Conservation (phyloP, 2,113 vertebrate species). For the Gadus chalcogrammus region DNA sequence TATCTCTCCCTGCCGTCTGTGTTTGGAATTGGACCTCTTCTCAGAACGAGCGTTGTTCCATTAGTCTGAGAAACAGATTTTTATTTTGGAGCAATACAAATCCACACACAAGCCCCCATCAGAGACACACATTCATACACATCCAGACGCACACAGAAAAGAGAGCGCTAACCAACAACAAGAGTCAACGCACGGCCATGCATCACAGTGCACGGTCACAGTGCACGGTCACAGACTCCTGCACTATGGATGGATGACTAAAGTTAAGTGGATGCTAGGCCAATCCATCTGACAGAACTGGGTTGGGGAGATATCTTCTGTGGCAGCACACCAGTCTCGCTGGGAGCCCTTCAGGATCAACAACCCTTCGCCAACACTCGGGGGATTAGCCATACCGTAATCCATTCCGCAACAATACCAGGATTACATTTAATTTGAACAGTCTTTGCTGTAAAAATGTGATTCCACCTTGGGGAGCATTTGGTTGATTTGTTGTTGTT, state of each 20-base stretch:
- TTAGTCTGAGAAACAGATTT: conserved; percentile 1
- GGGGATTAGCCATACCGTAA: no score
- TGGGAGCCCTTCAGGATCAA: no score
- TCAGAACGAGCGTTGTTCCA: not conserved
- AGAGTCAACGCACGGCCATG: conserved; percentile 30
- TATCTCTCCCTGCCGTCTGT: not conserved
- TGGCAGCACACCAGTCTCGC: not conserved
- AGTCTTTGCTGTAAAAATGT: no score
- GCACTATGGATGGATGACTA: conserved; percentile 50
- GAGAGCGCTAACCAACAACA: not conserved
- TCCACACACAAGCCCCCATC: conserved; percentile 14
- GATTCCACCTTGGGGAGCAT: no score
- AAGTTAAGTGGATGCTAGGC: conserved; percentile 48
- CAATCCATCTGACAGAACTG: conserved; percentile 66
- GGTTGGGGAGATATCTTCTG: conserved; percentile 60
- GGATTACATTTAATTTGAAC: no score
- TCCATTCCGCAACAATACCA: no score
- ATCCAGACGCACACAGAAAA: conserved; percentile 8
- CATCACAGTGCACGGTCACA: conserved; percentile 54
- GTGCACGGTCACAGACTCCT: conserved; percentile 39
- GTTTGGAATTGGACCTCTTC: not conserved
- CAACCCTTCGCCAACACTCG: no score
- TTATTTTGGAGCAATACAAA: no score
- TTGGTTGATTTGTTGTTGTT: not conserved
- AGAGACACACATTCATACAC: conserved; percentile 21